Conservation (phyloP, 2,888 invertebrate species). For the Saturnia japonica region DNA sequence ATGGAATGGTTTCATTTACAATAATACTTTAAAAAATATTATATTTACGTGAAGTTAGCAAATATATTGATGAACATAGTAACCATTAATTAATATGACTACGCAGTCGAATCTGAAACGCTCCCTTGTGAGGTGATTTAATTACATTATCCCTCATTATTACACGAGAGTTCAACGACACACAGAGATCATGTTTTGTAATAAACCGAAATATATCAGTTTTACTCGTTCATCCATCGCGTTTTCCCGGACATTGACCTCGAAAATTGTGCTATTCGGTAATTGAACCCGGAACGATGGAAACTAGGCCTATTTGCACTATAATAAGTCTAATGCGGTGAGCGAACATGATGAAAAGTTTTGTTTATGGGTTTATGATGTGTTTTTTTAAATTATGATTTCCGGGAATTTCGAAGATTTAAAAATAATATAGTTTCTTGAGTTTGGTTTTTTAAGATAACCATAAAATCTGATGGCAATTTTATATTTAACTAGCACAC, state of each 20-base stretch:
- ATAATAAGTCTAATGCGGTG: constrained; percentile 31
- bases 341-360: constrained; percentile 27
- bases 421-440: not conserved
- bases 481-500: no score
- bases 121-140: not conserved
- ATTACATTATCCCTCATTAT: not conserved
- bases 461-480: not conserved
- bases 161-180: constrained; percentile 20
- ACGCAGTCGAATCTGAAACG: not conserved
- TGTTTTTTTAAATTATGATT: constrained; percentile 8
- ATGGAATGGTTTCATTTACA: no score
- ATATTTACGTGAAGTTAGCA: no score
- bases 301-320: constrained; percentile 40
- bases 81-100: no score
- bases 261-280: constrained; percentile 57
- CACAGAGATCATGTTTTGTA: constrained; percentile 30
- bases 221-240: constrained; percentile 31
- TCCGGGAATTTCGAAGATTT: not conserved
- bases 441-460: not conserved
- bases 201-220: constrained; percentile 27
- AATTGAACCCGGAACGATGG: constrained; percentile 68
- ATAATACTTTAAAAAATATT: no score
- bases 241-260: constrained; percentile 67
- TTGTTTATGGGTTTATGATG: constrained; percentile 21
- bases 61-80: no score